Base-by-base conservation (phyloP, 2,797 vertebrate genomes). In the Tragopan temminckii region DNA sequence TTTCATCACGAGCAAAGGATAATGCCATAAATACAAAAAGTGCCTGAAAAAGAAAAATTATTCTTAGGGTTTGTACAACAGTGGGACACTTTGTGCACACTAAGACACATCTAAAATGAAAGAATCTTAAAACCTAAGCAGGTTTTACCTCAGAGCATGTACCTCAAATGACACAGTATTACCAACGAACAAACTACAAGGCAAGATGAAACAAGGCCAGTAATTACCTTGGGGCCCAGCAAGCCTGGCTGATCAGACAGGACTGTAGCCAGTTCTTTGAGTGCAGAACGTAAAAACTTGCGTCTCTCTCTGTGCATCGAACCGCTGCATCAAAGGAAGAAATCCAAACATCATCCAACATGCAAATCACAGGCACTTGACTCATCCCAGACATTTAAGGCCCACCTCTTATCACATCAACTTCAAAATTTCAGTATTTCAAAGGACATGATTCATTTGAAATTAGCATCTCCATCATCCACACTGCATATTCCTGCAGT, bases 11-110 rank as follows among this genome's bases (percentile, higher is more conserved):
- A 92, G 99, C 99, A 87, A 99, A 99, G 4, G 99, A 99, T 92
- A 99, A 97, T 7, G 99, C 99, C 99, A 99, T 99, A 97, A 99
- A 99, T 58, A 99, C 99, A 97, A 99, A 99, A 80, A 99, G 98
- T 20, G 99, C 99, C 99, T 99, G 59, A 45, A 50, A 93, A 95
- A 77, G 12, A 85, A 50, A 64, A 95, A 18, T 55, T 19, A n/a
- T 79, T 86, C 45, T 36, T 38, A 48, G 69, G 18, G 55, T n/a
- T 36, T 0, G 48, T 9, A 31, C 9, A 59, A n/a, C 5, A 84
- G 38, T 1, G 58, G 40, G 48, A 67, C 1, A 48, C 7, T 11
- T 13, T 20, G 42, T 27, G 21, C 42, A 66, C 8, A 62, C 20
- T 11, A 72, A 59, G 42, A 79, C 11, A 6, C 18, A 81, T 14